Evolutionary conservation across 2,888 invertebrate species (phyloP), one percentile per base, ranked within the genome.

Genomic region (Rotaria sp.): DNA sequence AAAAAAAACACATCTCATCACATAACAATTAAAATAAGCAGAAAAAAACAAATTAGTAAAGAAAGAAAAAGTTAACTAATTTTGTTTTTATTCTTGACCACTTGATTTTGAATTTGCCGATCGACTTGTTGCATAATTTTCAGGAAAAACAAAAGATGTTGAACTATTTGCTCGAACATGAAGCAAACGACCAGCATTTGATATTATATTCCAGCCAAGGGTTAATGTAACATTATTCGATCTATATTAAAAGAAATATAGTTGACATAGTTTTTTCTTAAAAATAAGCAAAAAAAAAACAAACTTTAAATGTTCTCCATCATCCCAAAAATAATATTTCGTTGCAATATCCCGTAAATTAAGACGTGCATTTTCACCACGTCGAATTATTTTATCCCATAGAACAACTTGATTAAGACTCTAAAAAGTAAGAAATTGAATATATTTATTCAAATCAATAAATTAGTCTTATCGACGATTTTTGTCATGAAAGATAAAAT

Each of bases 251-350:
- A 67, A 93, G 89, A 88, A 87, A 89, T 89, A 88, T 88, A 85
- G 85, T 18, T 50, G 45, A 85, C 2, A 86, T 30, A 38, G 38
- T 41, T 38, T 26, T 3, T 24, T 10, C 18, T 84, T 35, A 7
- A 35, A n/a, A n/a, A 3, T 26, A 41, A 67, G 0, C 1, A 35
- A 87, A 85, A 26, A 67, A 21, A 5, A 15, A 57, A 86, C 38
- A 93, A 93, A 96, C 95, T 94, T 95, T 85, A 99, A 93, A 89
- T 97, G 97, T 92, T 96, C 96, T 87, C 98, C 98, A 93, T 98
- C 98, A 93, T 99, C 99, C 96, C 97, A 96, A 93, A 99, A 99
- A 91, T 98, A 99, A 92, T 99, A 99, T 90, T 99, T 98, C 3
- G 96, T 96, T 91, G 97, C 96, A 93, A 96, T 94, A 90, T 95